These are phyloP conservation scores for Ascaphus truei DNA, from an alignment of 2,113 vertebrate genomes.

Conservation along the genomic window DNA sequence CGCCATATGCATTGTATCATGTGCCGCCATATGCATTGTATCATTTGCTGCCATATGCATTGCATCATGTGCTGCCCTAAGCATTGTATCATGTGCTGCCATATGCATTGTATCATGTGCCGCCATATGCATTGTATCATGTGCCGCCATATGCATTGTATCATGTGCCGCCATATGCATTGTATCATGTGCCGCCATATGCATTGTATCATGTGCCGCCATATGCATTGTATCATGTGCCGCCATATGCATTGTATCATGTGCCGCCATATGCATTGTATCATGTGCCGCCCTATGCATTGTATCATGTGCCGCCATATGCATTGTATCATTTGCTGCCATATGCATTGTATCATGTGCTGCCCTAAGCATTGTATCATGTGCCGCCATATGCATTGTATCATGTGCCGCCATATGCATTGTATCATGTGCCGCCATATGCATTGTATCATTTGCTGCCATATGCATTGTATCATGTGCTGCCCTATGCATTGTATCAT, in stretches of 20 bases:
- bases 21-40: conserved; percentile 33
- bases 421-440: conserved; percentile 28
- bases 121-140: conserved; percentile 34
- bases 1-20: conserved; percentile 34
- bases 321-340: conserved; percentile 34
- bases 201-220: conserved; percentile 34
- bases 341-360: conserved; percentile 37
- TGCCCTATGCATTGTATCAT: conserved; percentile 34
- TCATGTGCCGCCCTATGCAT: conserved; percentile 35
- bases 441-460: conserved; percentile 34
- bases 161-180: conserved; percentile 35
- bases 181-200: conserved; percentile 28
- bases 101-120: conserved; percentile 37
- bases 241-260: conserved; percentile 34
- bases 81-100: too few species aligned
- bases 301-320: conserved; percentile 28
- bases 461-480: conserved; percentile 37
- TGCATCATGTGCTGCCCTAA: too few species aligned
- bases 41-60: conserved; percentile 35
- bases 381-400: conserved; percentile 33
- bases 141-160: conserved; percentile 33
- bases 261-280: conserved; percentile 33
- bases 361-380: too few species aligned
- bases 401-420: conserved; percentile 35
- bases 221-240: conserved; percentile 37